These are phyloP conservation scores for Nomia melanderi DNA, from an alignment of 1,140 invertebrate genomes.

Conservation along the genomic window DNA sequence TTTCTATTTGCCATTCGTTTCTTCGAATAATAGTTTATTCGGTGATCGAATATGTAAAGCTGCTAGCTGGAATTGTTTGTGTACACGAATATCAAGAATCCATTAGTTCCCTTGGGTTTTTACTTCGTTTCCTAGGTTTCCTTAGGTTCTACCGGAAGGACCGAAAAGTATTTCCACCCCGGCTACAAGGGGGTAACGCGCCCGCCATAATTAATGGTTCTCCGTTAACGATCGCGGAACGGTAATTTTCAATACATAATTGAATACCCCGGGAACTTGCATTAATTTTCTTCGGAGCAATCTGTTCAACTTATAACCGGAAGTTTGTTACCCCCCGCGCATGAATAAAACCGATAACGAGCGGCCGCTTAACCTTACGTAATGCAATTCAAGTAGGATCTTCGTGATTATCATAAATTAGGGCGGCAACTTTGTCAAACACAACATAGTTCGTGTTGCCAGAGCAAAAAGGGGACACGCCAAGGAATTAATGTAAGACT, in stretches of 20 bases:
- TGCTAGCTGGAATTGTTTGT: too few species aligned
- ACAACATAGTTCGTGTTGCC: conserved; percentile 25
- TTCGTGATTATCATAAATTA: conserved; percentile 44
- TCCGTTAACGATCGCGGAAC: neutral
- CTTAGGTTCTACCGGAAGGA: too few species aligned
- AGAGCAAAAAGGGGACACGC: conserved; percentile 16
- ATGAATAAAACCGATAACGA: conserved; percentile 50
- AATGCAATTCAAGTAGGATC: conserved; percentile 47
- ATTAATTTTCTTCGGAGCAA: conserved; percentile 27
- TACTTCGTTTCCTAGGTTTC: too few species aligned
- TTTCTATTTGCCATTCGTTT: too few species aligned
- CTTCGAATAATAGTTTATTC: too few species aligned
- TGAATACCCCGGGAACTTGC: conserved; percentile 9
- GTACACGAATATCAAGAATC: too few species aligned
- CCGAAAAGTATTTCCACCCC: neutral
- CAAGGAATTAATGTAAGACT: conserved; percentile 24
- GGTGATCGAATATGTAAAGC: too few species aligned
- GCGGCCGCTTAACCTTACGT: conserved; percentile 32
- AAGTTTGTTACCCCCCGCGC: conserved; percentile 31
- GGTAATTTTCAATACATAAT: conserved; percentile 28
- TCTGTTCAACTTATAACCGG: conserved; percentile 39
- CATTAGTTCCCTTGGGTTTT: too few species aligned
- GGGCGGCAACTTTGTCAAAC: conserved; percentile 32
- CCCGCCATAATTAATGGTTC: neutral
- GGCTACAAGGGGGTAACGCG: neutral